A percentile compares a stretch with the other conserved stretches of the same genome.
Conservation (phyloP, 2,797 vertebrate genomes). For the Rhinichthys osculus region DNA sequence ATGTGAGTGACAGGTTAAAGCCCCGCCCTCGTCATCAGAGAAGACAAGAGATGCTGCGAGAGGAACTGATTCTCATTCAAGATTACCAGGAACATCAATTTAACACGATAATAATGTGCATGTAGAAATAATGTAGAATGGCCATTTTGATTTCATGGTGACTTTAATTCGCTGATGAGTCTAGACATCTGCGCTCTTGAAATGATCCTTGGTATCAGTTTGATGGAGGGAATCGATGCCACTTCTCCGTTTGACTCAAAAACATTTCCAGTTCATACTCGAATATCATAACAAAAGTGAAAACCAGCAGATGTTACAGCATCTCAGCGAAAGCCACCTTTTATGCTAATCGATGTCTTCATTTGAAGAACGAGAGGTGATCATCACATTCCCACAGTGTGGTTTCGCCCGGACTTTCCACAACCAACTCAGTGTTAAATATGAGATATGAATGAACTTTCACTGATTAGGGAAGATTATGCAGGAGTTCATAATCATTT, state of each 20-base stretch:
- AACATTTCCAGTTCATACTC: neutral
- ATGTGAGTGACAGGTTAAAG: no score
- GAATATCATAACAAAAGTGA: slow-evolving; percentile 14
- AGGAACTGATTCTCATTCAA: no score
- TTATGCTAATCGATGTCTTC: neutral
- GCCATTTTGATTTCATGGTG: neutral
- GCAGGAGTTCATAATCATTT: neutral
- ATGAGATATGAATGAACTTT: neutral
- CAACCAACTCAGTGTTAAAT: neutral
- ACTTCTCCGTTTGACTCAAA: neutral
- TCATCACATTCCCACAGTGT: neutral
- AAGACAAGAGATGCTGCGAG: no score
- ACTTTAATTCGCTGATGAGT: neutral
- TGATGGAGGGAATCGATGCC: neutral
- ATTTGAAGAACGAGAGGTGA: neutral
- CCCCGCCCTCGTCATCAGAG: no score
- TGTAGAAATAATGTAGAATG: no score
- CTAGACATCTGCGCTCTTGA: neutral
- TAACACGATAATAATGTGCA: no score
- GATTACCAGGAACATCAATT: no score
- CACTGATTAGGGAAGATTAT: neutral
- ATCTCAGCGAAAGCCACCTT: neutral
- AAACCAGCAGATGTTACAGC: neutral
- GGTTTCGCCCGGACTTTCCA: slow-evolving; percentile 22
- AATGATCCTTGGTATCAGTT: neutral